phyloP scores from a whole-genome alignment of 2,113 vertebrate genomes.

The Garra rufa region DNA sequence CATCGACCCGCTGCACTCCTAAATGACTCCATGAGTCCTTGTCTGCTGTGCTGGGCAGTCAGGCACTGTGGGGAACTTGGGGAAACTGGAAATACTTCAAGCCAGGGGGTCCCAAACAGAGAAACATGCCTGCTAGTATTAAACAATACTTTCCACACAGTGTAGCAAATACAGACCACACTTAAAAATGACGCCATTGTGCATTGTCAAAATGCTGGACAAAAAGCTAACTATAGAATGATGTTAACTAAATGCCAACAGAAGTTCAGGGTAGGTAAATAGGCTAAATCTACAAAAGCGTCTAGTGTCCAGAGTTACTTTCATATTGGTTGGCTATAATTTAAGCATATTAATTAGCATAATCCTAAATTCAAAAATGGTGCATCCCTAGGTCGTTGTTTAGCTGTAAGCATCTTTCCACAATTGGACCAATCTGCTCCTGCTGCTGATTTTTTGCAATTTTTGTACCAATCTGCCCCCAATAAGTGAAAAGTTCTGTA shows the following conservation, averaged over 20 bases:
- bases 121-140: slow-evolving; percentile 55
- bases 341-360: not conserved
- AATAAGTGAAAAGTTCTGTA: not conserved
- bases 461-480: too few species aligned
- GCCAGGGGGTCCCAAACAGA: slow-evolving; percentile 55
- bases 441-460: not conserved
- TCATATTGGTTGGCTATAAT: not conserved
- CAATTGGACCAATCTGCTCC: not conserved
- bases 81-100: slow-evolving; percentile 53
- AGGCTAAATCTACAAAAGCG: not conserved
- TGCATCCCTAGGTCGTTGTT: not conserved
- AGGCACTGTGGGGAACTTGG: slow-evolving; percentile 38
- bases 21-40: slow-evolving; percentile 45
- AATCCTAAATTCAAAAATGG: not conserved
- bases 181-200: not conserved
- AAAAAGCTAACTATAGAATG: slow-evolving; percentile 39
- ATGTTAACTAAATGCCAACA: slow-evolving; percentile 21
- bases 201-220: slow-evolving; percentile 29
- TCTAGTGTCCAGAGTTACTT: not conserved
- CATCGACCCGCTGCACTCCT: slow-evolving; percentile 31
- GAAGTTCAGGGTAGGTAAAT: not conserved
- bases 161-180: slow-evolving; percentile 21
- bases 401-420: not conserved
- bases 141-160: slow-evolving; percentile 49
- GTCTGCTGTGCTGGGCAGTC: slow-evolving; percentile 36